phyloP scores from a whole-genome alignment of 1,140 invertebrate species.

The Charaxes varanes region DNA sequence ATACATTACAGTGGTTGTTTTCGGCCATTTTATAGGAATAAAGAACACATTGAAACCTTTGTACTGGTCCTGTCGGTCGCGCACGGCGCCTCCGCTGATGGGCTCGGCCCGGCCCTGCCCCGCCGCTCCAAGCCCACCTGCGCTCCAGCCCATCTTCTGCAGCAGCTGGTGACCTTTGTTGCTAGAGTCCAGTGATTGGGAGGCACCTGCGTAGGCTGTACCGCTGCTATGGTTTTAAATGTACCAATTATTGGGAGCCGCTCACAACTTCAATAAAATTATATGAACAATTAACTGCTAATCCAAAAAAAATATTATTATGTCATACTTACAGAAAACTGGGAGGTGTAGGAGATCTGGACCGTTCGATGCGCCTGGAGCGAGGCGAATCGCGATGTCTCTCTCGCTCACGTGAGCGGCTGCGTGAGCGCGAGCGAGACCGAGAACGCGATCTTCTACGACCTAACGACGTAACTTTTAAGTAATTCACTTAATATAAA shows the following conservation, averaged over 20 bases:
- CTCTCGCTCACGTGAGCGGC: conserved; percentile 47
- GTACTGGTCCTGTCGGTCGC: conserved; percentile 93
- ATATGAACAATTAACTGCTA: not conserved
- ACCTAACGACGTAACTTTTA: conserved; percentile 22
- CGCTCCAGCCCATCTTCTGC: conserved; percentile 96
- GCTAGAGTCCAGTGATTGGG: conserved; percentile 65
- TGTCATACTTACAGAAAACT: conserved; percentile 85
- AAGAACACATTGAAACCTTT: conserved; percentile 83
- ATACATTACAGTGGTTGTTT: too few relatives aligned
- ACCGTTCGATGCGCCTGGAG: conserved; percentile 43
- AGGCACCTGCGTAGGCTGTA: conserved; percentile 23
- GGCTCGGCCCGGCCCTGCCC: conserved; percentile 97
- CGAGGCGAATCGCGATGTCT: conserved; percentile 43
- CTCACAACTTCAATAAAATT: too few relatives aligned
- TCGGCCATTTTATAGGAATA: too few relatives aligned
- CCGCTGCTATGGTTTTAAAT: too few relatives aligned
- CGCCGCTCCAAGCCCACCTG: conserved; percentile 90
- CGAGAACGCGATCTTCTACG: conserved; percentile 65
- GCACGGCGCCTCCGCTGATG: conserved; percentile 91
- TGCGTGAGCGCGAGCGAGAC: conserved; percentile 74
- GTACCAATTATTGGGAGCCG: too few relatives aligned
- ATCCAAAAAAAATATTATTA: not conserved
- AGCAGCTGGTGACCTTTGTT: conserved; percentile 98
- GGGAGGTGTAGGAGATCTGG: conserved; percentile 83
- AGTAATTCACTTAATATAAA: too few relatives aligned